phyloP scores from a whole-genome alignment of 2,113 vertebrate genomes.

The Catharus fuscescens region DNA sequence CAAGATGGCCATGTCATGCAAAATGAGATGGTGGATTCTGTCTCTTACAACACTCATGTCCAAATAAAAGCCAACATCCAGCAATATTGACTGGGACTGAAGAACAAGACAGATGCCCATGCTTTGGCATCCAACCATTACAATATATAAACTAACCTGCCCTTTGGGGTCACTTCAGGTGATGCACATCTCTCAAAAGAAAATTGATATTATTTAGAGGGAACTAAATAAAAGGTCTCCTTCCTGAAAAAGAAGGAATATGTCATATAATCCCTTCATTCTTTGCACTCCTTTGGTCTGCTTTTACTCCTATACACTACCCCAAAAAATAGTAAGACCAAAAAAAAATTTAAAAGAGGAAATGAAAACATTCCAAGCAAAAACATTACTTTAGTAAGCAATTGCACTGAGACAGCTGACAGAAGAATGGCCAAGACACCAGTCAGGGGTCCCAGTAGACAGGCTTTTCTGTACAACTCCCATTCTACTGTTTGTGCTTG shows the following conservation, averaged over 20 bases:
- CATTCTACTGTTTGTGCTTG: background rate
- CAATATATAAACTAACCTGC: background rate
- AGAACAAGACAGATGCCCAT: rapidly evolving
- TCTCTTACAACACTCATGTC: background rate
- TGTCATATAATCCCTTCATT: background rate
- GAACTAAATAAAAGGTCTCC: background rate
- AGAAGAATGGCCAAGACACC: background rate
- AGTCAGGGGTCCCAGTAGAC: rapidly evolving
- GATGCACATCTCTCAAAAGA: background rate
- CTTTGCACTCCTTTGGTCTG: background rate
- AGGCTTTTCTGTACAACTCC: background rate
- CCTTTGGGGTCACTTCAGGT: background rate
- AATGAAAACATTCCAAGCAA: background rate
- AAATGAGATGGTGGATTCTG: background rate
- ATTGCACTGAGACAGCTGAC: background rate
- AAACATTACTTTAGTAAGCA: background rate
- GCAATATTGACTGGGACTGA: background rate
- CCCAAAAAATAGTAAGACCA: background rate
- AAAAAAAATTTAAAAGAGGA: background rate
- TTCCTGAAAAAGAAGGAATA: background rate
- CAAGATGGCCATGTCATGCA: background rate
- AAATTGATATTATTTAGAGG: background rate
- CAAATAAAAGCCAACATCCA: background rate
- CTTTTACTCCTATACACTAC: background rate
- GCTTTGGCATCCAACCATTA: background rate